Evolutionary conservation across 2,888 invertebrate genomes (phyloP), one percentile per base, ranked within the genome.

Genomic region (Spodoptera picta): DNA sequence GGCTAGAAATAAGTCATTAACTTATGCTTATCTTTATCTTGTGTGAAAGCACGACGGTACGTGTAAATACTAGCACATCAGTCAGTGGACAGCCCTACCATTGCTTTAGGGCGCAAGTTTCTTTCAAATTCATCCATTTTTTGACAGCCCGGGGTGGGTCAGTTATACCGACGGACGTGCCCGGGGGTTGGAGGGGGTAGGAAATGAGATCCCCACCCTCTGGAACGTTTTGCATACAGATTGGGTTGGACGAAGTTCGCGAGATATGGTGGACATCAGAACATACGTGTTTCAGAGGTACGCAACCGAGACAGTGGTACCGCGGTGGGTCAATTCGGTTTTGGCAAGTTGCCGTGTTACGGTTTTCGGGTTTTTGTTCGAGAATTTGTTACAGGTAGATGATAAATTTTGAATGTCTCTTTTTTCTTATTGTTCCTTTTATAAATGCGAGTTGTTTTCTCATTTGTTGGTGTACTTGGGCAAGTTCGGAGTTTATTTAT

Each of bases 141-240:
- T 81, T 80, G 80, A 81, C 81, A 73, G 69, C 53, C 67, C 63
- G 55, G 75, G 81, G 76, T 66, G 79, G 83, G 77, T 81, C 78
- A 75, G 79, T 73, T 65, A 65, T 73, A 60, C 62, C 62, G 72
- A 69, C 75, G 69, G 75, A 77, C 80, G 77, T 80, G 77, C 60
- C 49, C 27, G 56, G 61, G 65, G 50, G 65, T 31, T 43, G 49
- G 52, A 27, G 46, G 65, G 62, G 63, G 58, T 50, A 76, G 83
- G 82, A 83, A 83, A 83, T 82, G 83, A 83, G 79, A 79, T 72
- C 76, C 73, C 72, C 73, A 67, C 66, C 67, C 77, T 77, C 63
- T 74, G 73, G 81, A 78, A 70, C 81, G 80, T 73, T 86, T 86
- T 86, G 83, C 85, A 86, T 86, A 82, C 84, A 85, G 82, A 85